Percentiles rank a stretch among this genome's conserved stretches.
phyloP scores from a whole-genome alignment of 2,888 invertebrate genomes.

The Octodonta nipae region DNA sequence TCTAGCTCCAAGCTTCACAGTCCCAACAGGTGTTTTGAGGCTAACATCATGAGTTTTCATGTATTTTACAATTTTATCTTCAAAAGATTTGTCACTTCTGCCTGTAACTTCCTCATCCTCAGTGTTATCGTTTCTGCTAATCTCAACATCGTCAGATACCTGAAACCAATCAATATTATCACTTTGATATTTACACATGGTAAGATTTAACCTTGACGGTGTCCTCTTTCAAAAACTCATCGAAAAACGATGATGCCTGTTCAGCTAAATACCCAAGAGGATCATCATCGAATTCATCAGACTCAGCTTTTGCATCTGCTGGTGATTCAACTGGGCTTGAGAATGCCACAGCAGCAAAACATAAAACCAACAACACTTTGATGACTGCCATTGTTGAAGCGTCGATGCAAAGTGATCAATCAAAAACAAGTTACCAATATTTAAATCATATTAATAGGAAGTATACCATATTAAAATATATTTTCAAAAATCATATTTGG shows the following conservation, averaged over 20 bases:
- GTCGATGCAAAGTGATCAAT: background rate
- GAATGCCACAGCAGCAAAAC: slow-evolving; percentile 9
- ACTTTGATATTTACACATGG: slow-evolving; percentile 1
- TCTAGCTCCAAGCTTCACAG: slow-evolving; percentile 61
- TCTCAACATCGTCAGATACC: slow-evolving; percentile 27
- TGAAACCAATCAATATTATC: slow-evolving; percentile 9
- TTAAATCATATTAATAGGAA: no score
- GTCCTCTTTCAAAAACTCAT: slow-evolving; percentile 66
- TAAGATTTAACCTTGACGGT: slow-evolving; percentile 34
- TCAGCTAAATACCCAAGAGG: slow-evolving; percentile 54
- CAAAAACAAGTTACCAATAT: no score
- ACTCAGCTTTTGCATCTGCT: no score
- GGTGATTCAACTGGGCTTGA: no score
- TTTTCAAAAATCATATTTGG: no score
- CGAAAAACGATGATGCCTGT: slow-evolving; percentile 42
- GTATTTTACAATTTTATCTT: slow-evolving; percentile 57
- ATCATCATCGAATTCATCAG: slow-evolving; percentile 61
- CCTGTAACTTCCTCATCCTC: slow-evolving; percentile 42
- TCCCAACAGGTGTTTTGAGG: slow-evolving; percentile 59
- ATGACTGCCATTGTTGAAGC: slow-evolving; percentile 9
- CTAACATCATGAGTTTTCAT: slow-evolving; percentile 64
- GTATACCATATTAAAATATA: no score
- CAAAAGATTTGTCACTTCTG: slow-evolving; percentile 39
- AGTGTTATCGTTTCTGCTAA: slow-evolving; percentile 49
- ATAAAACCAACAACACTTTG: slow-evolving; percentile 9